A percentile compares a stretch with the other conserved stretches of the same genome.
Conservation (phyloP, 2,888 invertebrate species). For the Anoncus sp. region DNA sequence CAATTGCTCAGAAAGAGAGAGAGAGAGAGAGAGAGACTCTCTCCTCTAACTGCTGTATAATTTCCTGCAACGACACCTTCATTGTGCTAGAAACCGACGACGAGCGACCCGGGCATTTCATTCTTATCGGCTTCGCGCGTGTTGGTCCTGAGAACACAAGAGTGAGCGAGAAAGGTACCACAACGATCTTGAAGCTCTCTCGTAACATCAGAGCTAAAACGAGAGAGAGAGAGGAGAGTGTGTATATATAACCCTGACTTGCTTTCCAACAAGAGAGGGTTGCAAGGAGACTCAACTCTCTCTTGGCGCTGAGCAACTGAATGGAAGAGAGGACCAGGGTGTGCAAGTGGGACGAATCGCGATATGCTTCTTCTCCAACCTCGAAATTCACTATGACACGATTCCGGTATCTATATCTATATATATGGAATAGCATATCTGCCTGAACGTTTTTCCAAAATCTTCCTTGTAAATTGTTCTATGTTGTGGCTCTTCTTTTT, state of each 20-base stretch:
- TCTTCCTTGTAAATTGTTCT: conserved; percentile 27
- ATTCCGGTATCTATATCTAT: conserved; percentile 15
- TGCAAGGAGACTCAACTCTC: conserved; percentile 36
- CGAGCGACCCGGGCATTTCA: conserved; percentile 75
- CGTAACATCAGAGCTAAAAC: conserved; percentile 5
- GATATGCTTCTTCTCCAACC: conserved; percentile 48
- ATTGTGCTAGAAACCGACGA: conserved; percentile 77
- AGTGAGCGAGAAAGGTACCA: conserved; percentile 22
- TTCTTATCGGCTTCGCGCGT: conserved; percentile 79
- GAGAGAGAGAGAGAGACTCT: too few relatives aligned
- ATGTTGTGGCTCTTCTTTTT: too few relatives aligned
- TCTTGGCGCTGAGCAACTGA: conserved; percentile 18
- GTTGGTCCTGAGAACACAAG: conserved; percentile 41
- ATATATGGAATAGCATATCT: background rate
- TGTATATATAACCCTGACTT: conserved; percentile 3
- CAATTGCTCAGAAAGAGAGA: conserved; percentile 81
- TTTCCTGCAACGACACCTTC: conserved; percentile 84
- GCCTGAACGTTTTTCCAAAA: background rate
- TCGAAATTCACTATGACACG: conserved; percentile 31
- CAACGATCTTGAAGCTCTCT: conserved; percentile 35
- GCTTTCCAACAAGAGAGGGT: conserved; percentile 36
- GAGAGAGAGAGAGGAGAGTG: conserved; percentile 40
- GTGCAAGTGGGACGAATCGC: conserved; percentile 59
- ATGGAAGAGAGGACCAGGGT: conserved; percentile 48
- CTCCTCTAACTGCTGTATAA: conserved; percentile 83